A percentile compares a stretch with the other conserved stretches of the same genome.
Conservation (phyloP, 2,888 invertebrate genomes). For the Pristionchus fissidentatus region DNA sequence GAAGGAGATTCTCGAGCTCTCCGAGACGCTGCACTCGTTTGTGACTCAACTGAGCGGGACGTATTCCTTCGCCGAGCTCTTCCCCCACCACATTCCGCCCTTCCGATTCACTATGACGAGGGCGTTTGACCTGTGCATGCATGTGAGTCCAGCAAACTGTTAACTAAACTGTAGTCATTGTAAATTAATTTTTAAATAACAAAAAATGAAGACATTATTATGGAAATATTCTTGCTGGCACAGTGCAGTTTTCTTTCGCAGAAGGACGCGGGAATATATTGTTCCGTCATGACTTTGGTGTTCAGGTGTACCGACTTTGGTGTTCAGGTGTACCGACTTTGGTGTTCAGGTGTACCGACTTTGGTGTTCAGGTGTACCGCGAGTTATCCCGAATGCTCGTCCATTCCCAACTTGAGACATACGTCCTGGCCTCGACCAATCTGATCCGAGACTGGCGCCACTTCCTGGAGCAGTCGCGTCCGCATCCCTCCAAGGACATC, state of each 20-base stretch:
- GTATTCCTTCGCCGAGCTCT: slow-evolving; percentile 1
- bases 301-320: too few relatives aligned
- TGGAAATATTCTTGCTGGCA: too few relatives aligned
- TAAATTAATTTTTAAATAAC: too few relatives aligned
- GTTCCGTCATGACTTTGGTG: too few relatives aligned
- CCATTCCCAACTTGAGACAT: neutral
- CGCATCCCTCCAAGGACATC: slow-evolving; percentile 30
- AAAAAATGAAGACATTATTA: too few relatives aligned
- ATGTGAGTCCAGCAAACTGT: slow-evolving; percentile 23
- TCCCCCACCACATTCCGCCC: slow-evolving; percentile 25
- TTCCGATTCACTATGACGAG: slow-evolving; percentile 46
- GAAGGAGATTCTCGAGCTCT: slow-evolving; percentile 32
- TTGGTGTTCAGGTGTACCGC: slow-evolving; percentile 54
- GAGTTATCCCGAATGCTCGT: slow-evolving; percentile 53
- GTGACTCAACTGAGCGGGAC: slow-evolving; percentile 12
- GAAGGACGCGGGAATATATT: too few relatives aligned
- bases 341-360: slow-evolving; percentile 52
- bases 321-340: too few relatives aligned
- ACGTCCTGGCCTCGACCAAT: neutral
- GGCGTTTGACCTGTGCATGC: slow-evolving; percentile 45
- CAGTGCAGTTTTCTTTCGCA: too few relatives aligned
- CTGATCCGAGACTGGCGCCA: slow-evolving; percentile 16
- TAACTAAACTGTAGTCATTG: neutral
- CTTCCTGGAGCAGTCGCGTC: slow-evolving; percentile 24
- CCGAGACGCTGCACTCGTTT: neutral